A percentile compares a stretch with the other conserved stretches of the same genome.
phyloP scores from a whole-genome alignment of 1,140 invertebrate species.

The Tetragnatha versicolor region DNA sequence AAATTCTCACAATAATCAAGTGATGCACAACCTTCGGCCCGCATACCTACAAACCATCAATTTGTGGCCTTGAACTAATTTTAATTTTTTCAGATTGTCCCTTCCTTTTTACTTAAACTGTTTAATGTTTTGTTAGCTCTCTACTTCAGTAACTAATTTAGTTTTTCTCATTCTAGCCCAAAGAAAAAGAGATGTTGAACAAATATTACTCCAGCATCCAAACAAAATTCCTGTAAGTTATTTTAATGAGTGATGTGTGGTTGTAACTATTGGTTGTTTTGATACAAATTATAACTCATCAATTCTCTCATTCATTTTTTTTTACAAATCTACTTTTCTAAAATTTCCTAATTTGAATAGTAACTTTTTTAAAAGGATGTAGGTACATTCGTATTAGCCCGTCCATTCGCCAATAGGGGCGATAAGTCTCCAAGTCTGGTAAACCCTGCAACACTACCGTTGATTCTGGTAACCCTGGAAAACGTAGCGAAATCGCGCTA shows the following conservation, averaged over 20 bases:
- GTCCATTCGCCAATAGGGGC: background rate
- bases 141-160: background rate
- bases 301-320: background rate
- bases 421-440: too few relatives aligned
- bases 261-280: background rate
- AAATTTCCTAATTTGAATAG: background rate
- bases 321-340: background rate
- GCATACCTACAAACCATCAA: background rate
- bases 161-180: constrained; percentile 64
- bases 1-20: background rate
- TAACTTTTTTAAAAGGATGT: background rate
- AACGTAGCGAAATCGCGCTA: too few relatives aligned
- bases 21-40: background rate
- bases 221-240: constrained; percentile 69
- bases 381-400: background rate
- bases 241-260: background rate
- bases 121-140: background rate
- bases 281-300: background rate
- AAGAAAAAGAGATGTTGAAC: constrained; percentile 69
- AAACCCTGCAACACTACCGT: too few relatives aligned
- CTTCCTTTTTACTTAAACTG: background rate
- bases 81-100: background rate
- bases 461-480: too few relatives aligned
- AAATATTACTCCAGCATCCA: constrained; percentile 69
- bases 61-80: background rate